Percentiles rank a stretch among this genome's conserved stretches.
Conservation (phyloP, 1,140 invertebrate species). For the Drosophila triauraria region DNA sequence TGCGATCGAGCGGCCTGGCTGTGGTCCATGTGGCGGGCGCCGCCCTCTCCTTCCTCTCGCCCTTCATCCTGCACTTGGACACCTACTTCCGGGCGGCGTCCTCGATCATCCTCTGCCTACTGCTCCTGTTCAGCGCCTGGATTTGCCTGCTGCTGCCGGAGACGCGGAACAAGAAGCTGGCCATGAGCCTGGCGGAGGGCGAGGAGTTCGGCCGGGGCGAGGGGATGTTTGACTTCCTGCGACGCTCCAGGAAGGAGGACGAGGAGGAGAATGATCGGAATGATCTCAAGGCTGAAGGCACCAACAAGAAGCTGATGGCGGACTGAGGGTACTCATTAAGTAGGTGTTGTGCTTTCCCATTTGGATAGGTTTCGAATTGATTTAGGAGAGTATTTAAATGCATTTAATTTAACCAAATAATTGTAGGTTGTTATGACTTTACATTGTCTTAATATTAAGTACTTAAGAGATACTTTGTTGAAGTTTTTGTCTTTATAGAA, state of each 20-base stretch:
- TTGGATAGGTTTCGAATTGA: constrained; percentile 7
- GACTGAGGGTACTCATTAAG: constrained; percentile 18
- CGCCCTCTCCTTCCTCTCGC: constrained; percentile 80
- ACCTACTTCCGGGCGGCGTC: constrained; percentile 85
- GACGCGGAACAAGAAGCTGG: constrained; percentile 86
- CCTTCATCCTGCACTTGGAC: constrained; percentile 79
- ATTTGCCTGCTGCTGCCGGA: constrained; percentile 87
- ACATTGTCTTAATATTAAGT: not conserved
- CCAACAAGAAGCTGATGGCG: constrained; percentile 56
- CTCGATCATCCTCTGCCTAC: constrained; percentile 86
- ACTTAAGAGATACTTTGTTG: constrained; percentile 1
- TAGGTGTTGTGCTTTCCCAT: constrained; percentile 11
- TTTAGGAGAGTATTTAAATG: constrained; percentile 11
- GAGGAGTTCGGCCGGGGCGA: constrained; percentile 87
- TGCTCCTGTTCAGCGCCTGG: constrained; percentile 86
- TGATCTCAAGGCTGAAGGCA: constrained; percentile 27
- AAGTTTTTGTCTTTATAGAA: constrained; percentile 2
- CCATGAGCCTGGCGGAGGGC: constrained; percentile 87
- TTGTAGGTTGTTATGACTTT: not conserved
- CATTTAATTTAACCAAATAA: constrained; percentile 16
- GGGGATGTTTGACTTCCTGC: constrained; percentile 71
- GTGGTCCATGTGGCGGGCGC: constrained; percentile 86
- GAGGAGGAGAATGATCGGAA: not conserved
- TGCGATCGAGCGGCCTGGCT: constrained; percentile 87
- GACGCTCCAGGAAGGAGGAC: not conserved